Evolutionary conservation across 2,113 vertebrate genomes (phyloP).

Genomic region (Dasypus novemcinctus): DNA sequence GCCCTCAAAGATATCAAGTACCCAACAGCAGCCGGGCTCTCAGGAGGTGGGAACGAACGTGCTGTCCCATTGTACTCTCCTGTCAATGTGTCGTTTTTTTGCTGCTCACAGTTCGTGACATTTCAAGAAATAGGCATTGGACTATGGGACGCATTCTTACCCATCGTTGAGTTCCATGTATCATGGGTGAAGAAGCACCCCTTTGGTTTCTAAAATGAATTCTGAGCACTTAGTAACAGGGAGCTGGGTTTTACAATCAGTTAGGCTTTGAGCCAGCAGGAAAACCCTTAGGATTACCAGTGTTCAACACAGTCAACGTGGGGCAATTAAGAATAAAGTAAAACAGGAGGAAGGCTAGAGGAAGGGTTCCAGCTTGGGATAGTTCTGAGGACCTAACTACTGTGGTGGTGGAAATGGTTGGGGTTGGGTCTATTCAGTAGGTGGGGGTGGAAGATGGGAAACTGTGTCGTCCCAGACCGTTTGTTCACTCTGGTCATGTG

Average conservation of each 20-base stretch:
- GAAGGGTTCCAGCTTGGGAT: neutral
- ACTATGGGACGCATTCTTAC: conserved; percentile 72
- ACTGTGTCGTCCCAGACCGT: neutral
- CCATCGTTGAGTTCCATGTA: conserved; percentile 60
- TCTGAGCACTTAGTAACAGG: conserved; percentile 49
- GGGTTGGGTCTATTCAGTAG: neutral
- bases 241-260: conserved; percentile 60
- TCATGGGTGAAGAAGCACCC: conserved; percentile 34
- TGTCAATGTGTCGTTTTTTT: neutral
- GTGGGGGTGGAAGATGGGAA: neutral
- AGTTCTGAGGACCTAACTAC: neutral
- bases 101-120: conserved; percentile 6
- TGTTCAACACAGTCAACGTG: neutral
- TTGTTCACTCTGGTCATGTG: neutral
- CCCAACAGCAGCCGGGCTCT: conserved; percentile 51
- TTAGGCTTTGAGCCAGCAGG: neutral
- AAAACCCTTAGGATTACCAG: conserved; percentile 60
- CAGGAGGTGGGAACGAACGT: conserved; percentile 64
- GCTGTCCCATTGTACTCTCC: conserved; percentile 24
- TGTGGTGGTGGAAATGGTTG: neutral
- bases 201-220: conserved; percentile 66
- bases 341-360: neutral
- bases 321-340: conserved; percentile 46
- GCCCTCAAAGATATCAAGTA: conserved; percentile 64
- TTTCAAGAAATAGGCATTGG: conserved; percentile 77